Base-by-base conservation (phyloP, 1,140 invertebrate genomes). In the Phortica variegata region DNA sequence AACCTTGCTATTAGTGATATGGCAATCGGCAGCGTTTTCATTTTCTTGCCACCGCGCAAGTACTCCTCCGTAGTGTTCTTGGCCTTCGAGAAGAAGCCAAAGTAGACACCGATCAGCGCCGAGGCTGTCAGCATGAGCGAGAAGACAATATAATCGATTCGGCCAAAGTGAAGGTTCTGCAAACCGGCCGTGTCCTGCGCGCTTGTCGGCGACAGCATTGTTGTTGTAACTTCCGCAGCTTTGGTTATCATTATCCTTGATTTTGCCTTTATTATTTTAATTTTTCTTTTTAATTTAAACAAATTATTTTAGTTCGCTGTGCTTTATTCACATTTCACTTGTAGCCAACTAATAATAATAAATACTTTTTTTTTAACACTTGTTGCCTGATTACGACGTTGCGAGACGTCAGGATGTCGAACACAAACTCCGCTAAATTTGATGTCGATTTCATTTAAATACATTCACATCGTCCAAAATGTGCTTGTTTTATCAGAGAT, bases 1-100 rank as follows among this genome's bases (percentile, higher is more conserved):
- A 49, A 83, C 84, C 83, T 85, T 20, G 84, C 81, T 26, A 86
- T 78, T 13, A 87, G 54, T 1, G 85, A 87, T 69, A 87, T 81
- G 31, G 82, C 82, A 42, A 86, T 83, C 0, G 85, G 85, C 44
- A 85, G 79, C 4, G 82, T 78, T 21, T 80, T 79, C 82, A 87
- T 84, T 19, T 78, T 79, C 40, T 83, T 83, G n/a, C 82, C 80
- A n/a, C 82, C 84, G 16, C 82, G 75, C 15, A 85, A 61, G 49
- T 84, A 85, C 42, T 85, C 84, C 36, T 77, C 81, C 0, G 69
- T 73, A 5, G 65, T 73, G 31, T 73, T 70, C 34, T 73, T 73
- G 8, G 56, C 16, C 41, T 66, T 73, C 16, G 62, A 48, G 36
- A 73, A 73, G 48, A 73, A 86, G 0, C 83, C 86, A 60, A 84